Conservation (phyloP, 2,113 vertebrate genomes). For the Falco punctatus region DNA sequence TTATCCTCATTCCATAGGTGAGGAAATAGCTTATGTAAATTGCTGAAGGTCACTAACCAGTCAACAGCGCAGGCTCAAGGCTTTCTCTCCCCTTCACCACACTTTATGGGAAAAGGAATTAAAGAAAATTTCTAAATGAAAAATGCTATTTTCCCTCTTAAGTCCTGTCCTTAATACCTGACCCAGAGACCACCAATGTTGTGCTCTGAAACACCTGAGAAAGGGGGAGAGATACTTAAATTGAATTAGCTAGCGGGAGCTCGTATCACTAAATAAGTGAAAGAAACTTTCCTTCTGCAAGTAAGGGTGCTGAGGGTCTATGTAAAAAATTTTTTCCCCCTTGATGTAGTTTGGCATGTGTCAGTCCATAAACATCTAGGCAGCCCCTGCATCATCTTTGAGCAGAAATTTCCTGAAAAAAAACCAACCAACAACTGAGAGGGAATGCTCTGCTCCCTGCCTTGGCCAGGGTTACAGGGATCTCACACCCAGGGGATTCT, state of each 20-base stretch:
- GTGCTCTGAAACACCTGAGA: not conserved
- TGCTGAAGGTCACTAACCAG: slow-evolving; percentile 40
- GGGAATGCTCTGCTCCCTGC: not conserved
- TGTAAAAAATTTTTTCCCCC: too few species aligned
- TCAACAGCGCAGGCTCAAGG: not conserved
- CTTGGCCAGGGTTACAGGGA: not conserved
- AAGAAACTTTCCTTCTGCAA: not conserved
- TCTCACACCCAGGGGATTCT: not conserved
- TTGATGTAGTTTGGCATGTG: not conserved
- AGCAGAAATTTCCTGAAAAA: not conserved
- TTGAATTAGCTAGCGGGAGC: not conserved
- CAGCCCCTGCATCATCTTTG: not conserved
- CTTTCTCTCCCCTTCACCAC: not conserved
- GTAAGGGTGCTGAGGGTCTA: not conserved
- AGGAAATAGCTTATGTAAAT: slow-evolving; percentile 49
- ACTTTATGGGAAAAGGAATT: not conserved
- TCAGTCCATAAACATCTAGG: not conserved
- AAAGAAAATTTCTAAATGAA: slow-evolving; percentile 3
- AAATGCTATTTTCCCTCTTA: slow-evolving; percentile 3
- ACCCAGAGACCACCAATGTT: not conserved
- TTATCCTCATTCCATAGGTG: slow-evolving; percentile 39
- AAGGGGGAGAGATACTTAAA: not conserved
- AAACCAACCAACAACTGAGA: not conserved
- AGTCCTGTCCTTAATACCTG: not conserved
- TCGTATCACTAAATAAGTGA: not conserved